These are phyloP conservation scores for Byasa hedistus DNA, from an alignment of 2,888 invertebrate genomes.

Conservation along the genomic window DNA sequence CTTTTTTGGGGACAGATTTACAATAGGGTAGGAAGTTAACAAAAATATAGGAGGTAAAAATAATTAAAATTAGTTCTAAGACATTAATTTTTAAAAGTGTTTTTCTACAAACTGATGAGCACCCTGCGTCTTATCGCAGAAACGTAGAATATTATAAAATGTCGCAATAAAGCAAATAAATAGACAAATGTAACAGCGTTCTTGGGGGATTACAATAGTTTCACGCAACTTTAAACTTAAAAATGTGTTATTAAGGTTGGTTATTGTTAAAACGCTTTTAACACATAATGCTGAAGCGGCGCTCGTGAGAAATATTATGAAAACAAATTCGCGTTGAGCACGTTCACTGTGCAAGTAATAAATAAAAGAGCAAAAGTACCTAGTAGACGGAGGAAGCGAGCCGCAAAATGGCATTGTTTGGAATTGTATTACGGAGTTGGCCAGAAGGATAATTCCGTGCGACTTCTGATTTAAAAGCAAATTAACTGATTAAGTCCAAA, in stretches of 20 bases:
- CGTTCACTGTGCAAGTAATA: slow-evolving; percentile 76
- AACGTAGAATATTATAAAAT: slow-evolving; percentile 77
- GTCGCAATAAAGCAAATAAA: slow-evolving; percentile 76
- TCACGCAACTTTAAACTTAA: slow-evolving; percentile 44
- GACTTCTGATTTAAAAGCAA: slow-evolving; percentile 36
- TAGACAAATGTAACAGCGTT: slow-evolving; percentile 66
- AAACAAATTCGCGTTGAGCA: slow-evolving; percentile 78
- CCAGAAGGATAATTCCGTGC: slow-evolving; percentile 36
- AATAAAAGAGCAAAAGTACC: slow-evolving; percentile 68
- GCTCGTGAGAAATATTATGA: slow-evolving; percentile 75
- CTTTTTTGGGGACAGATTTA: no score
- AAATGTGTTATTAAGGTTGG: slow-evolving; percentile 39
- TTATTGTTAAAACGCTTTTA: slow-evolving; percentile 40
- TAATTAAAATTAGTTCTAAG: neutral
- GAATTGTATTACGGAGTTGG: slow-evolving; percentile 60
- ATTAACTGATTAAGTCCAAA: slow-evolving; percentile 38
- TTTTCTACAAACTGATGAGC: slow-evolving; percentile 61
- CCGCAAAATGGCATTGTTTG: slow-evolving; percentile 67
- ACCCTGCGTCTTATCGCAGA: slow-evolving; percentile 66
- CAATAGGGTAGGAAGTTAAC: no score
- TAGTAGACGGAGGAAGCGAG: slow-evolving; percentile 52
- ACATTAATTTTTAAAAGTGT: slow-evolving; percentile 47
- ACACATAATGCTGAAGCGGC: slow-evolving; percentile 57
- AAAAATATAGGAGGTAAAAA: neutral
- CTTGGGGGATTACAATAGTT: slow-evolving; percentile 19